Evolutionary conservation across 2,888 invertebrate genomes (phyloP).

Genomic region (Ditylenchus weischeri): DNA sequence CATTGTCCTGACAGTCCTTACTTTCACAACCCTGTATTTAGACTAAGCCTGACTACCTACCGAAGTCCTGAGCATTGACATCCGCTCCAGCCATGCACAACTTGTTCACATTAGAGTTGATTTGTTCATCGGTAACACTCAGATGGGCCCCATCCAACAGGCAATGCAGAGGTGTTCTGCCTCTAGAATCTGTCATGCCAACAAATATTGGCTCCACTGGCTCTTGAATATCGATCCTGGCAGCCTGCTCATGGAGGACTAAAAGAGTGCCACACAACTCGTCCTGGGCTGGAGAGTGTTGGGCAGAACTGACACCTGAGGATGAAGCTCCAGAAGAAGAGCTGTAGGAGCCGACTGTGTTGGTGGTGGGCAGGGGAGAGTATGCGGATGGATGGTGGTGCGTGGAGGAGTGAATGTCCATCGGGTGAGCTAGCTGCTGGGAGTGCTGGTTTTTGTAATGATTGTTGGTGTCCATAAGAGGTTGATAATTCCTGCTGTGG

Average conservation of each 20-base stretch:
- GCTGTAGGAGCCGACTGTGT: slow-evolving; percentile 3
- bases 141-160: slow-evolving; percentile 12
- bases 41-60: too few relatives aligned
- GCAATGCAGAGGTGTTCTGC: slow-evolving; percentile 20
- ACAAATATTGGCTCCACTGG: slow-evolving; percentile 14
- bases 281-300: slow-evolving; percentile 4
- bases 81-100: slow-evolving; percentile 39
- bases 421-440: too few relatives aligned
- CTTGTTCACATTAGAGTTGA: slow-evolving; percentile 35
- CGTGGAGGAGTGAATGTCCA: too few relatives aligned
- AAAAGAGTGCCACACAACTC: neutral
- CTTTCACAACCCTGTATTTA: too few relatives aligned
- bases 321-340: slow-evolving; percentile 3
- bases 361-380: too few relatives aligned
- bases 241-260: slow-evolving; percentile 7
- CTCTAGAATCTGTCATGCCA: slow-evolving; percentile 13
- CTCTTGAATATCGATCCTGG: slow-evolving; percentile 1
- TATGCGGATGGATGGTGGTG: too few relatives aligned
- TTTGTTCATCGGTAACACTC: slow-evolving; percentile 61
- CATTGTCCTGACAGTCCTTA: too few relatives aligned
- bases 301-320: neutral
- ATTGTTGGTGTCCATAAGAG: too few relatives aligned
- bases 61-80: slow-evolving; percentile 38
- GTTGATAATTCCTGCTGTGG: too few relatives aligned
- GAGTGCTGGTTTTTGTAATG: too few relatives aligned